Evolutionary conservation across 2,113 vertebrate species (phyloP).

Genomic region (Sapayoa aenigma): DNA sequence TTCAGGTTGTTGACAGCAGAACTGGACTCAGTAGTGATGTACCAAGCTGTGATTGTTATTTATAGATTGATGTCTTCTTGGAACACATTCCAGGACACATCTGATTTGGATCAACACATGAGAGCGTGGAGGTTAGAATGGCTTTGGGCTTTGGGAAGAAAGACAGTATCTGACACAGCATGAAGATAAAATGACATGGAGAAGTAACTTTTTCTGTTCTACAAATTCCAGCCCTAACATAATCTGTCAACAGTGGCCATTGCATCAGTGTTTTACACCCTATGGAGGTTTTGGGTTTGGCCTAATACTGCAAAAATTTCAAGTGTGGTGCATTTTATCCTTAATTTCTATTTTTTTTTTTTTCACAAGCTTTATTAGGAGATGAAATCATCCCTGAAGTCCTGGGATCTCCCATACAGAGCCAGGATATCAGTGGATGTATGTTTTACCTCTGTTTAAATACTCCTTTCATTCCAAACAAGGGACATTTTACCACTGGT

Average conservation of each 20-base stretch:
- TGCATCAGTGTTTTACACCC: not conserved
- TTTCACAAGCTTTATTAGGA: not conserved
- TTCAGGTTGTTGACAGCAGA: not conserved
- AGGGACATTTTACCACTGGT: not conserved
- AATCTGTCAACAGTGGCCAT: rapidly evolving
- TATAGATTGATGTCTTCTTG: not conserved
- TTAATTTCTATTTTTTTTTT: not conserved
- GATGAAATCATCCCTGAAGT: not conserved
- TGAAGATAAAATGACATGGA: not conserved
- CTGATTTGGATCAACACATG: not conserved
- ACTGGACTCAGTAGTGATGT: not conserved
- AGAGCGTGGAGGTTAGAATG: not conserved
- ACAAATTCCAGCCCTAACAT: not conserved
- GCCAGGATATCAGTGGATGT: not conserved
- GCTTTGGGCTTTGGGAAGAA: not conserved
- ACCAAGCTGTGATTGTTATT: not conserved
- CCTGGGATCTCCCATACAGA: not conserved
- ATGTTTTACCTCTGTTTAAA: not conserved
- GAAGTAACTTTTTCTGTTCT: not conserved
- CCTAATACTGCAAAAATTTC: not conserved
- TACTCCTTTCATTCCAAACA: not conserved
- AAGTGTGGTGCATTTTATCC: not conserved
- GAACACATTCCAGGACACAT: not conserved
- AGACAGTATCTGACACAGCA: not conserved
- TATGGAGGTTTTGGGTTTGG: not conserved